Base-by-base conservation (phyloP, 2,797 vertebrate genomes). In the Anas bernieri region DNA sequence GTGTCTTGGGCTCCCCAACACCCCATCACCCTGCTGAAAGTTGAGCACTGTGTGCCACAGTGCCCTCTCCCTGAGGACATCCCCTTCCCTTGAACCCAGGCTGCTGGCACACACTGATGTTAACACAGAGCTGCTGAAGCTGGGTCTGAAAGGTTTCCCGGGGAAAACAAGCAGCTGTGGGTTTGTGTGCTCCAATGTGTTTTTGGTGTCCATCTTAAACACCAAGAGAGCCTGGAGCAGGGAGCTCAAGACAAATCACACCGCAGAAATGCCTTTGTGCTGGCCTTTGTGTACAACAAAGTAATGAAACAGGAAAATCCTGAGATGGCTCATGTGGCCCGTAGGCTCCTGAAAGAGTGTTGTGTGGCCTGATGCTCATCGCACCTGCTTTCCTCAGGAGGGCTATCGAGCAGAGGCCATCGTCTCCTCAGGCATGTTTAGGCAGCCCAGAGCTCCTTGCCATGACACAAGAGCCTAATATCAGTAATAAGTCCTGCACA, bases 21-120 rank as follows among this genome's bases (percentile, higher is more conserved):
- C 4, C 17, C 26, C 37, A 45, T 20, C 17, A 64, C 30, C 37
- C 31, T 0, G 0, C 20, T n/a, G 31, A 33, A 59, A 7, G 3
- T 5, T 61, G 82, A 35, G 7, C 2, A 2, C 7, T 9, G 0
- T 15, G 28, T 31, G 21, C 67, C 62, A 21, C 1, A 0, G 35
- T 26, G 37, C n/a, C 8, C 26, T 12, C 45, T 61, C n/a, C 63
- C 52, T 0, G 0, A 77, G 56, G 48, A 58, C 46, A 68, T 35
- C 25, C 43, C 6, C 0, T 50, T n/a, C 43, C 1, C 2, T 61
- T 35, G 54, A 79, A 46, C 48, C 37, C n/a, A 50, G 41, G 31
- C 82, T 63, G 45, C 76, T 91, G 83, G 26, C 37, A 62, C 33
- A 17, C 39, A 55, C 18, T 5, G 7, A 10, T 0, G 3, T 39